These are phyloP conservation scores for zebrafish (Danio rerio) DNA, from an alignment of 2,113 vertebrate genomes.

Conservation along the genomic window GRCz12tu NC_133183.1:5022001-5022500, in stretches of 20 bases:
- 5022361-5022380: no score
- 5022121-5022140: constrained; percentile 91
- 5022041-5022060: constrained; percentile 85
- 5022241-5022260: constrained; percentile 94
- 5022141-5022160: constrained; percentile 93
- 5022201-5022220: constrained; percentile 95
- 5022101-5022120: constrained; percentile 98
- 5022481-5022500: no score
- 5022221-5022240: constrained; percentile 95
- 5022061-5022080: constrained; percentile 92
- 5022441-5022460: no score
- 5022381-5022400: no score
- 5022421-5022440: no score
- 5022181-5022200: constrained; percentile 95
- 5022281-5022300: constrained; percentile 79
- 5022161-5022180: constrained; percentile 94
- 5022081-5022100: constrained; percentile 94
- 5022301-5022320: no score
- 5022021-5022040: no score
- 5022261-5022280: constrained; percentile 89
- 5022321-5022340: not conserved
- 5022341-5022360: not conserved
- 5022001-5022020: no score
- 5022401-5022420: no score
- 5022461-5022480: no score